Conservation (phyloP, 1,140 invertebrate species). For the Leptinotarsa texana region DNA sequence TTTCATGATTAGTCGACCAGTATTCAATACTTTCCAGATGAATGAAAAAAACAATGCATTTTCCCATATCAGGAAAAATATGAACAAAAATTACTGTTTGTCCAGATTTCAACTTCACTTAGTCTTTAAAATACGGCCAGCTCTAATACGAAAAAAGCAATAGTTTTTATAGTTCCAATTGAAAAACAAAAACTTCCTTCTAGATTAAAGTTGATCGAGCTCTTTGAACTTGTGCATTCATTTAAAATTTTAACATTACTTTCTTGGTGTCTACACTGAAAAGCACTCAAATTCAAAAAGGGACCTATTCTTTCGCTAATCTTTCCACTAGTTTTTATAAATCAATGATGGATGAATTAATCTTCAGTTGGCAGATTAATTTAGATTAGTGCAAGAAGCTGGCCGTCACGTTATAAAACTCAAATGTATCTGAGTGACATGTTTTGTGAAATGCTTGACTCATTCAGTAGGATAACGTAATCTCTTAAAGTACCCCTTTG, state of each 20-base stretch:
- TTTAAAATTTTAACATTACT: background rate
- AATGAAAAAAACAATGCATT: too few species aligned
- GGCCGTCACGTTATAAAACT: constrained; percentile 4
- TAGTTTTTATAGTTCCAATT: background rate
- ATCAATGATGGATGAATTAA: constrained; percentile 24
- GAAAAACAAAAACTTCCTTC: background rate
- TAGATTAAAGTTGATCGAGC: constrained; percentile 1
- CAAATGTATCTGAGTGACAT: constrained; percentile 18
- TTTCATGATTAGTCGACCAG: too few species aligned
- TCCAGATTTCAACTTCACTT: too few species aligned
- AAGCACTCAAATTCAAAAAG: constrained; percentile 15
- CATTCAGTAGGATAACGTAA: background rate
- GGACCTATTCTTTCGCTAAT: constrained; percentile 7
- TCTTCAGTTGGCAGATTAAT: constrained; percentile 22
- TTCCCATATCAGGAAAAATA: too few species aligned
- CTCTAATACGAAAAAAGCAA: too few species aligned
- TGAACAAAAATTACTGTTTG: too few species aligned
- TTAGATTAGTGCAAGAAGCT: constrained; percentile 13
- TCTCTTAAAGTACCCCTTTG: background rate
- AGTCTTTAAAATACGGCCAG: too few species aligned
- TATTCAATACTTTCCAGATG: too few species aligned
- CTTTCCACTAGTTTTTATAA: constrained; percentile 22
- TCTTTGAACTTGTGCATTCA: background rate
- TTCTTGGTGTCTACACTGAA: constrained; percentile 12
- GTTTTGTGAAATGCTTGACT: constrained; percentile 8